Percentiles rank a stretch among this genome's conserved stretches.
Evolutionary conservation across 2,797 vertebrate genomes (phyloP).

Genomic region (Gymnocypris eckloni): DNA sequence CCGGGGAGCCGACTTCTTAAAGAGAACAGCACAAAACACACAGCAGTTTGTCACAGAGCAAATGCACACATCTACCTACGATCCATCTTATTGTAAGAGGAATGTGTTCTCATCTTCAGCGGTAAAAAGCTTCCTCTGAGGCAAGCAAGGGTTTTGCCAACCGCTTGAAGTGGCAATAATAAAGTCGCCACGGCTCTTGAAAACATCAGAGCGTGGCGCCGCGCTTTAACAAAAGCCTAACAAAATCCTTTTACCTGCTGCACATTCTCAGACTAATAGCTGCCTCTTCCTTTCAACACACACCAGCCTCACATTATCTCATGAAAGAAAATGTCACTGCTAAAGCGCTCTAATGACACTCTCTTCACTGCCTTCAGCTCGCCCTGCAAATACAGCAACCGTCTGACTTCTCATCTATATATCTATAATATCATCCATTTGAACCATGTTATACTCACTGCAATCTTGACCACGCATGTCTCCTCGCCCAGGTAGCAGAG

Average conservation of each 20-base stretch:
- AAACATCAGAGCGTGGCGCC: slow-evolving; percentile 41
- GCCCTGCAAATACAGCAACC: slow-evolving; percentile 7
- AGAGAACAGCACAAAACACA: slow-evolving; percentile 68
- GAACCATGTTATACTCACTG: slow-evolving; percentile 83
- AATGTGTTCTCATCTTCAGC: slow-evolving; percentile 27
- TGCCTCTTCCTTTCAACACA: slow-evolving; percentile 25
- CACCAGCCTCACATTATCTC: slow-evolving; percentile 40
- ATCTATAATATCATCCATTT: background rate
- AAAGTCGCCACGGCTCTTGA: slow-evolving; percentile 41
- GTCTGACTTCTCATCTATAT: background rate
- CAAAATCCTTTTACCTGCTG: slow-evolving; percentile 46
- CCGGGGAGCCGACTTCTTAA: slow-evolving; percentile 95
- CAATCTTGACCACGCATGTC: slow-evolving; percentile 91
- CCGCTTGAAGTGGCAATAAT: slow-evolving; percentile 46
- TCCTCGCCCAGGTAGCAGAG: slow-evolving; percentile 97
- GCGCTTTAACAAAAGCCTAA: slow-evolving; percentile 50
- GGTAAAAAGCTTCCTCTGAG: slow-evolving; percentile 27
- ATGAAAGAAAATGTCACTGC: slow-evolving; percentile 52
- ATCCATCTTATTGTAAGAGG: slow-evolving; percentile 23
- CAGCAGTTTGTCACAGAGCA: background rate
- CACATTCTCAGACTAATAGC: slow-evolving; percentile 61
- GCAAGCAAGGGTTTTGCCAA: slow-evolving; percentile 36
- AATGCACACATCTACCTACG: background rate
- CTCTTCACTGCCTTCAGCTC: slow-evolving; percentile 8
- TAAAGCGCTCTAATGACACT: slow-evolving; percentile 39